Evolutionary conservation across 2,113 vertebrate species (phyloP), one percentile per base, ranked within the genome.

Genomic region (Origma solitaria): DNA sequence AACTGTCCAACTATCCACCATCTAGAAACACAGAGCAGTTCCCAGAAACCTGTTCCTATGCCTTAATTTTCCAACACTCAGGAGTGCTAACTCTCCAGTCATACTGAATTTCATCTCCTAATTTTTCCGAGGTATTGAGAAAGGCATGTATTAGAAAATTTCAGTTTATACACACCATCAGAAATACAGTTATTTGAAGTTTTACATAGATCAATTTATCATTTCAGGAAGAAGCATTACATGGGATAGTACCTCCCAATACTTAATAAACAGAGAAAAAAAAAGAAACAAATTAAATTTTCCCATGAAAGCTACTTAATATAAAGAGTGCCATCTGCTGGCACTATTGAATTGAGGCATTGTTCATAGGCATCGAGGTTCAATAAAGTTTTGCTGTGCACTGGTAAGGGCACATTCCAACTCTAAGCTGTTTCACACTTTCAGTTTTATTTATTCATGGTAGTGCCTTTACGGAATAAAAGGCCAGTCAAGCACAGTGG

Each of bases 251-350:
- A 89, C 65, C n/a, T 75, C 37, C 57, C 28, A 72, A 40, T 73
- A 83, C 60, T 88, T 70, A 53, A 69, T 61, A 93, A 94, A 92
- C 10, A 64, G 89, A 45, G 5, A 10, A 31, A 51, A 82, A 40
- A 82, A 84, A 76, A 42, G 5, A 68, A 82, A 57, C 23, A 89
- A 95, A 88, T 72, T 84, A 75, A 70, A 33, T 73, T 83, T 83
- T 88, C 64, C 31, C 60, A 40, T 56, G n/a, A 88, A 92, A 88
- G 25, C 76, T 96, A 92, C 86, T 86, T 94, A 90, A 92, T 95
- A 94, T 96, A 92, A 96, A 97, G 94, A 96, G 90, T 96, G 92
- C 96, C 95, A 96, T 96, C 96, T 97, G 92, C 96, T 96, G 95
- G 93, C 53, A 78, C 1, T 19, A 69, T 11, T 28, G 69, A 81